Percentiles rank a stretch among this genome's conserved stretches.
Evolutionary conservation across 2,888 invertebrate species (phyloP).

Genomic region (Lagria hirta): DNA sequence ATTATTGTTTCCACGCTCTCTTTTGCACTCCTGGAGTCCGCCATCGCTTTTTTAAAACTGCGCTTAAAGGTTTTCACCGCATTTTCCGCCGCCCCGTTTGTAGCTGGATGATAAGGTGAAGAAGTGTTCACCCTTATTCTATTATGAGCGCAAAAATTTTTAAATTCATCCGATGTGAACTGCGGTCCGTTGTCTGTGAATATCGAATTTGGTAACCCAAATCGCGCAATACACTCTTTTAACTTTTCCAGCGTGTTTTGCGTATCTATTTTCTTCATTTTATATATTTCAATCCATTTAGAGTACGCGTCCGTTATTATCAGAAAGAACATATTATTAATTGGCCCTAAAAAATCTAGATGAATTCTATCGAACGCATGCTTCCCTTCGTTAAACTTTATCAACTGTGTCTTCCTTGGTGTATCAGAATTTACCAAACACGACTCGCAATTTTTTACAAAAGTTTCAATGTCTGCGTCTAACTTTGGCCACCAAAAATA

Average conservation of each 20-base stretch:
- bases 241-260: background rate
- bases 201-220: background rate
- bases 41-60: no score
- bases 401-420: no score
- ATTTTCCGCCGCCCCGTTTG: no score
- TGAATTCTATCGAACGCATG: conserved; percentile 1
- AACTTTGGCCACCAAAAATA: no score
- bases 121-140: no score
- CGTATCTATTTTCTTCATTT: background rate
- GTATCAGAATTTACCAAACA: background rate
- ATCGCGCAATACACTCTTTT: background rate
- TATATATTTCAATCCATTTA: conserved; percentile 1
- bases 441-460: no score
- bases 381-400: background rate
- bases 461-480: no score
- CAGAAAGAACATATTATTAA: background rate
- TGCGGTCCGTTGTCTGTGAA: background rate
- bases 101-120: no score
- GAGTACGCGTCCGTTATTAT: background rate
- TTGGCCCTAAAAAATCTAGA: conserved; percentile 1
- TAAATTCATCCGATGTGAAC: background rate
- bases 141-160: conserved; percentile 3
- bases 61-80: no score
- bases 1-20: no score
- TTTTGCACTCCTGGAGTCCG: no score